Evolutionary conservation across 2,113 vertebrate species (phyloP).

Genomic region (Urocolius indicus): DNA sequence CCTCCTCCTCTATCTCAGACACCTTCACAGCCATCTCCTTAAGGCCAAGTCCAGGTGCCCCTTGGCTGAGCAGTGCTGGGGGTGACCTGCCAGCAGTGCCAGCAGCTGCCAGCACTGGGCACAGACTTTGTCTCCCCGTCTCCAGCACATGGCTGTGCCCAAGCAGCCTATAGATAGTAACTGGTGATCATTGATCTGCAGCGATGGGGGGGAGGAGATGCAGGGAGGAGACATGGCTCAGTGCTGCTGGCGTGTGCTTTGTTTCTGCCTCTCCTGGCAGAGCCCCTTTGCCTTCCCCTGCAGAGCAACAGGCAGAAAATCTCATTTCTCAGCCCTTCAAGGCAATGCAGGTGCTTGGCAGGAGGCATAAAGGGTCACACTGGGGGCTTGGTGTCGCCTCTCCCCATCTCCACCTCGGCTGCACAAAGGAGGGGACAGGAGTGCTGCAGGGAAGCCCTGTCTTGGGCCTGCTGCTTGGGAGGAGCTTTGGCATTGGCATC

Average conservation of each 20-base stretch:
- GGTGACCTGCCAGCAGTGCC: fast-evolving
- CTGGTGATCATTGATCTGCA: background rate
- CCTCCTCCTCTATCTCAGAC: background rate
- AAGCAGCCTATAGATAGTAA: background rate
- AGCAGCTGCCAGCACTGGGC: background rate
- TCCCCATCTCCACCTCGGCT: background rate
- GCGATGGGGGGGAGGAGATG: background rate
- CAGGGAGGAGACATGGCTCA: background rate
- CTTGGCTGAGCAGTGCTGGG: fast-evolving
- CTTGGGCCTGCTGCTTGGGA: background rate
- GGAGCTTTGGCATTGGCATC: background rate
- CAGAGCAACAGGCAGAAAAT: background rate
- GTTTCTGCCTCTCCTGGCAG: background rate
- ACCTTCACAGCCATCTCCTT: background rate
- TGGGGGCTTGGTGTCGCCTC: background rate
- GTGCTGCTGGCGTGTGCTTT: background rate
- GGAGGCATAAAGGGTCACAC: background rate
- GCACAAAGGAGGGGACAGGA: background rate
- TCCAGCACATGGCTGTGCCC: fast-evolving
- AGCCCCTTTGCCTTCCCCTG: background rate
- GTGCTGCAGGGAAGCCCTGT: background rate
- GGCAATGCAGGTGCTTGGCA: too few relatives aligned
- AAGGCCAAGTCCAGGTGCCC: background rate
- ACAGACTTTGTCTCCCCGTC: background rate
- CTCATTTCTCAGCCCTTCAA: background rate